Conservation (phyloP, 2,797 vertebrate genomes). For the Chanos chanos region DNA sequence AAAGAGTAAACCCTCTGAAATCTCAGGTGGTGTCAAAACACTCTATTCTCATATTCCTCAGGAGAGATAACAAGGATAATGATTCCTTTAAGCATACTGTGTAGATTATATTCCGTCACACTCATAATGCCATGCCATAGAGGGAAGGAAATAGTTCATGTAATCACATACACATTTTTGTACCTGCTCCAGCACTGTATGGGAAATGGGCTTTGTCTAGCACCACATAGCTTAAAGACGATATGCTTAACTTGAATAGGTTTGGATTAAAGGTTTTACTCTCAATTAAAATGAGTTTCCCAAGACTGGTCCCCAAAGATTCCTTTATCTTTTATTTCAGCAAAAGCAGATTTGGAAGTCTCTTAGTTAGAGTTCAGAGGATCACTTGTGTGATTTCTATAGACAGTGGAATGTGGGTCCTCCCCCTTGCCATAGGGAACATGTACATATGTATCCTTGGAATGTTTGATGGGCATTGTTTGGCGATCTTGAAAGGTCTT, state of each 20-base stretch:
- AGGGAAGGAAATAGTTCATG: conserved; percentile 47
- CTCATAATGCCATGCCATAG: conserved; percentile 46
- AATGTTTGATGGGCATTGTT: conserved; percentile 58
- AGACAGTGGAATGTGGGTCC: conserved; percentile 42
- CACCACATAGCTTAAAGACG: conserved; percentile 34
- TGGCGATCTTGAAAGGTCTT: conserved; percentile 53
- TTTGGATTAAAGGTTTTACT: conserved; percentile 48
- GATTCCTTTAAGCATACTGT: no score
- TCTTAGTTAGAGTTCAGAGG: conserved; percentile 9
- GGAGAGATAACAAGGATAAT: no score
- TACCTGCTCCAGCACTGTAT: conserved; percentile 38
- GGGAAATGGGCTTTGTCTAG: conserved; percentile 45
- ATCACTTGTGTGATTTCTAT: conserved; percentile 14
- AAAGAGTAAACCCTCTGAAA: no score
- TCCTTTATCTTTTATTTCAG: conserved; percentile 39
- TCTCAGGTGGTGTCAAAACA: no score
- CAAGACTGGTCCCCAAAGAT: conserved; percentile 43
- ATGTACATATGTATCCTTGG: conserved; percentile 52
- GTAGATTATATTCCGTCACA: no score
- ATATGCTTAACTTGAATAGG: conserved; percentile 31
- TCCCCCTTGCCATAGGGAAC: conserved; percentile 42
- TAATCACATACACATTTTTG: conserved; percentile 45
- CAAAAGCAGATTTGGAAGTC: conserved; percentile 50
- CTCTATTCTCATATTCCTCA: no score
- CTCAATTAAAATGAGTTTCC: conserved; percentile 48